Conservation (phyloP, 1,140 invertebrate species). For the Hypsibius dujardini region DNA sequence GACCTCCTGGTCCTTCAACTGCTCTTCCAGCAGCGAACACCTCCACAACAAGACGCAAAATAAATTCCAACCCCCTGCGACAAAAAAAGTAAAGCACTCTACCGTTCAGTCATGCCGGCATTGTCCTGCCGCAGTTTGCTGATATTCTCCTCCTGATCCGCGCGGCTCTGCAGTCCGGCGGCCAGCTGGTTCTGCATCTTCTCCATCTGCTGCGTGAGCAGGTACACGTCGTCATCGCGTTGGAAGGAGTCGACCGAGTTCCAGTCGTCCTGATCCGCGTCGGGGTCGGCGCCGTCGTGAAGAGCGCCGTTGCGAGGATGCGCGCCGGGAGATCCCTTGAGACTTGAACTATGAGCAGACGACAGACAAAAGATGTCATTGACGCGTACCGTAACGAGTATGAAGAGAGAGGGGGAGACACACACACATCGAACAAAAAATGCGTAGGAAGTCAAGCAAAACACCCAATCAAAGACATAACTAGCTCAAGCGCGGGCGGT, state of each 20-base stretch:
- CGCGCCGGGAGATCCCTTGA: constrained; percentile 9
- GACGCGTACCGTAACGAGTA: background rate
- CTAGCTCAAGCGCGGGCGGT: too few relatives aligned
- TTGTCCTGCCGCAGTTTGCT: constrained; percentile 8
- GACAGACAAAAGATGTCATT: background rate
- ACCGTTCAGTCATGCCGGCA: constrained; percentile 9
- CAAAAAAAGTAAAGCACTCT: background rate
- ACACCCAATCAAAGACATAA: too few relatives aligned
- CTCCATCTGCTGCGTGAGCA: constrained; percentile 10
- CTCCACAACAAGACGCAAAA: background rate
- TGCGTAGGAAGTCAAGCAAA: too few relatives aligned
- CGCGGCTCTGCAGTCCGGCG: background rate
- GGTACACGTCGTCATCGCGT: constrained; percentile 15
- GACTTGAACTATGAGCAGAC: constrained; percentile 1
- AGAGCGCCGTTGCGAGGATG: background rate
- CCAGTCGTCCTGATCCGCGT: constrained; percentile 4
- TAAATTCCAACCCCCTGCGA: background rate
- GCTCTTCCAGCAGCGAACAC: constrained; percentile 4
- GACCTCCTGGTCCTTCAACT: constrained; percentile 8
- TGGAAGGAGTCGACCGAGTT: constrained; percentile 4
- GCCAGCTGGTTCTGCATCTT: constrained; percentile 11
- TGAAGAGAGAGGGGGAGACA: background rate
- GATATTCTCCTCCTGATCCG: constrained; percentile 9
- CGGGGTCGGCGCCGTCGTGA: background rate
- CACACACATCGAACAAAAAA: too few relatives aligned